phyloP scores from a whole-genome alignment of 1,140 invertebrate species.

The Arctopsyche grandis region DNA sequence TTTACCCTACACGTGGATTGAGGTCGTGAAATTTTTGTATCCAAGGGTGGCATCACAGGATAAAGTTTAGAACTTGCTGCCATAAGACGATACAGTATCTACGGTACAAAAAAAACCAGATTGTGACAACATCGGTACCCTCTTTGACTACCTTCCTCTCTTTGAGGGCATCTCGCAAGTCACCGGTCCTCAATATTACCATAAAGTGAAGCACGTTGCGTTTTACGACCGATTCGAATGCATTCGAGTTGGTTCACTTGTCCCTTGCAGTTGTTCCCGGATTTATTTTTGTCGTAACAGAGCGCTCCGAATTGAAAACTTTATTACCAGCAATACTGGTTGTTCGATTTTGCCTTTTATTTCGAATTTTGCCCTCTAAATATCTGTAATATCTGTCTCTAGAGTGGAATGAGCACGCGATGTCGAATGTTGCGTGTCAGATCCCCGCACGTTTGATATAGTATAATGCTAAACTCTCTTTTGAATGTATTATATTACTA shows the following conservation, averaged over 20 bases:
- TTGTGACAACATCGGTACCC: neutral
- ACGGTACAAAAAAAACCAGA: neutral
- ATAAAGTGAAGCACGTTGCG: conserved; percentile 6
- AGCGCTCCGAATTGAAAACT: neutral
- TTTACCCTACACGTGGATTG: too few species aligned
- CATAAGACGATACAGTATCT: neutral
- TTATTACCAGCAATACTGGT: neutral
- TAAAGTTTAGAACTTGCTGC: too few species aligned
- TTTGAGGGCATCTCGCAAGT: neutral
- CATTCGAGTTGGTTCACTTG: neutral
- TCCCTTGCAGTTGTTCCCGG: neutral
- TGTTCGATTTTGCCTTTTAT: neutral
- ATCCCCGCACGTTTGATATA: neutral
- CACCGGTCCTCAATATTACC: conserved; percentile 11
- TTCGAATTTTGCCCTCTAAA: neutral
- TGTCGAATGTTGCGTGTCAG: conserved; percentile 1
- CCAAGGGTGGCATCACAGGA: too few species aligned
- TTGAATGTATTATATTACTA: neutral
- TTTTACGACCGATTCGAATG: conserved; percentile 13
- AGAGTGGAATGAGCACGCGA: neutral
- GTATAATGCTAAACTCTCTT: neutral
- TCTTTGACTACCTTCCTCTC: neutral
- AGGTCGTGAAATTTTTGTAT: too few species aligned
- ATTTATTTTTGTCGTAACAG: conserved; percentile 4
- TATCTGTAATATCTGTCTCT: neutral